These are phyloP conservation scores for Pedetes capensis DNA, from an alignment of 2,113 vertebrate species.

Conservation along the genomic window DNA sequence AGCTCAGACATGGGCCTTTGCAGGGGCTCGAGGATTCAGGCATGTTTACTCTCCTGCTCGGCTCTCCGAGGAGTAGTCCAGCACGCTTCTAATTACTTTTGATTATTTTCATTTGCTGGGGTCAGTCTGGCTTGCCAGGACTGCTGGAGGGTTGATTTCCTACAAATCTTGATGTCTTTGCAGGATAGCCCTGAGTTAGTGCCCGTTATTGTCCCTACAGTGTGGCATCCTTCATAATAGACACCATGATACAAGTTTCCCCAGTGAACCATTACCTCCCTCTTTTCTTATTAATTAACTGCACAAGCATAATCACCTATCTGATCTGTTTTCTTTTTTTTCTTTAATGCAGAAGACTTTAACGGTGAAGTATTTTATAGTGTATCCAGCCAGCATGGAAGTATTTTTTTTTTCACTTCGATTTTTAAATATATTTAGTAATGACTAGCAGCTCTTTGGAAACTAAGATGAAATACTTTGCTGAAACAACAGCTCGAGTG, in stretches of 20 bases:
- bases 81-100: slow-evolving; percentile 99
- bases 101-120: slow-evolving; percentile 99
- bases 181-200: slow-evolving; percentile 85
- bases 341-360: neutral
- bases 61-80: slow-evolving; percentile 95
- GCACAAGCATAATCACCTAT: neutral
- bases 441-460: slow-evolving; percentile 59
- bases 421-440: slow-evolving; percentile 69
- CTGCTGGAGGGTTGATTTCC: slow-evolving; percentile 91
- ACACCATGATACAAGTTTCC: slow-evolving; percentile 39
- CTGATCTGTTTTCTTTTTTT: neutral
- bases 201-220: slow-evolving; percentile 83
- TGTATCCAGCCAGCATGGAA: slow-evolving; percentile 36
- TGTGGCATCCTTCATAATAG: slow-evolving; percentile 64
- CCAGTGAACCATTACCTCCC: neutral
- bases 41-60: slow-evolving; percentile 96
- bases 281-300: slow-evolving; percentile 60
- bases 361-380: slow-evolving; percentile 3
- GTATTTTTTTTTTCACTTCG: neutral
- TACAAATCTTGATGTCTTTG: slow-evolving; percentile 86
- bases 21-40: slow-evolving; percentile 89
- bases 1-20: slow-evolving; percentile 93
- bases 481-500: slow-evolving; percentile 63
- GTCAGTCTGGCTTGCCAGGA: slow-evolving; percentile 93
- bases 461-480: slow-evolving; percentile 72